Evolutionary conservation across 2,797 vertebrate species (phyloP), one percentile per base, ranked within the genome.

Genomic region (Enteromius fasciolatus): DNA sequence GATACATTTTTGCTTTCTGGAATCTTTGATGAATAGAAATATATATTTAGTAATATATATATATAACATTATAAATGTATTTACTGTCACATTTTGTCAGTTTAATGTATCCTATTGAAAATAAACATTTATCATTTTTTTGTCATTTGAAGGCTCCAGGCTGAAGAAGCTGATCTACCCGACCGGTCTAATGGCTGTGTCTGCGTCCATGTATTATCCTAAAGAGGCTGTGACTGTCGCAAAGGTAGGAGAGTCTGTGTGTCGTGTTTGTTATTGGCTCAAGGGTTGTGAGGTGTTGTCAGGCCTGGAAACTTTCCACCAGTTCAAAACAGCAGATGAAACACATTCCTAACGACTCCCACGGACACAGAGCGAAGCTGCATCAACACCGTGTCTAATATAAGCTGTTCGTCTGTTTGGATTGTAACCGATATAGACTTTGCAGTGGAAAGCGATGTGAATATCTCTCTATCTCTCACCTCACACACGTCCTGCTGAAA

Each of bases 191-290:
- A 89, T 98, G 94, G 87, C 95, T 76, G 74, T 97, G 2, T 92
- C 93, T 84, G 88, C 95, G 3, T 95, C 97, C 59, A 81, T 99
- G 64, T 99, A 99, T 91, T 99, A 99, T 88, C 98, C 98, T 81
- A 95, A 97, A 77, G 91, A 94, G 85, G 96, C 96, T 0, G 95
- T 90, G 33, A 83, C 54, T 41, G 68, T 94, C 28, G 89, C 89
- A 0, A 93, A 86, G 88, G 90, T 90, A 68, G 46, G 76, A 39
- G 59, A 44, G 7, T 80, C 52, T 57, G 76, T 81, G 70, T 82
- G 39, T 59, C 11, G 36, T 25, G 20, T 18, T 3, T 76, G 10
- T 67, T 61, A 3, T 23, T 81, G 44, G 54, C 52, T 63, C 18
- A 14, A 5, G 28, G 18, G 23, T 28, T 44, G 66, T 2, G 36